Evolutionary conservation across 2,888 invertebrate genomes (phyloP).

Genomic region (Cheiracanthium punctorium): DNA sequence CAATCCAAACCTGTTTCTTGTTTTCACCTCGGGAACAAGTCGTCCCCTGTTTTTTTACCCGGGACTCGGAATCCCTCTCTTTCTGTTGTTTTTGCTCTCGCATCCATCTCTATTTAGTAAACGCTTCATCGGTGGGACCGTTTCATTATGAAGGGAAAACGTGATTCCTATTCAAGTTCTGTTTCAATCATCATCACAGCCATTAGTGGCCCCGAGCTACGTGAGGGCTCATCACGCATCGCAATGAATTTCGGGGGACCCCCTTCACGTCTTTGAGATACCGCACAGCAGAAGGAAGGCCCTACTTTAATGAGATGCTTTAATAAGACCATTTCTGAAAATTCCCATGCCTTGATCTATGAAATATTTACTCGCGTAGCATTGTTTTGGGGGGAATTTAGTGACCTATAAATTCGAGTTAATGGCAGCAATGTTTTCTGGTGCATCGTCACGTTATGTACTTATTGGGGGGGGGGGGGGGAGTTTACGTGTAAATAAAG

Average conservation of each 20-base stretch:
- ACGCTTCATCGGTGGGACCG: constrained; percentile 57
- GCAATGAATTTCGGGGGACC: constrained; percentile 25
- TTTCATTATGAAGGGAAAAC: constrained; percentile 58
- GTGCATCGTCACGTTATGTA: neutral
- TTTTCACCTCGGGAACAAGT: neutral
- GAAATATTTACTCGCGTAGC: neutral
- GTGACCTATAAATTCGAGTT: neutral
- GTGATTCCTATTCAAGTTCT: constrained; percentile 59
- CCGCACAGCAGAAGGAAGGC: constrained; percentile 1
- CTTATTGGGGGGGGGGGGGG: too few species aligned
- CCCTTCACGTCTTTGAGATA: neutral
- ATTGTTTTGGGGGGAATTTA: neutral
- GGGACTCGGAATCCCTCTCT: neutral
- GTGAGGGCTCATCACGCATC: constrained; percentile 21
- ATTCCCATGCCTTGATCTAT: neutral
- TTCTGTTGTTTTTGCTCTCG: constrained; percentile 17
- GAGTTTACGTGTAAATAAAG: too few species aligned
- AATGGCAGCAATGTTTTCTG: neutral
- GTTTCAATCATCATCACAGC: constrained; percentile 62
- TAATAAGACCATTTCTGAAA: neutral
- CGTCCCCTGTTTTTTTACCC: neutral
- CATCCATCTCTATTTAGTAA: constrained; percentile 63
- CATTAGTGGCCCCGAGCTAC: constrained; percentile 44
- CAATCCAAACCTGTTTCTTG: constrained; percentile 46
- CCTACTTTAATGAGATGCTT: constrained; percentile 25